Base-by-base conservation (phyloP, 2,113 vertebrate genomes). In the Caloenas nicobarica region DNA sequence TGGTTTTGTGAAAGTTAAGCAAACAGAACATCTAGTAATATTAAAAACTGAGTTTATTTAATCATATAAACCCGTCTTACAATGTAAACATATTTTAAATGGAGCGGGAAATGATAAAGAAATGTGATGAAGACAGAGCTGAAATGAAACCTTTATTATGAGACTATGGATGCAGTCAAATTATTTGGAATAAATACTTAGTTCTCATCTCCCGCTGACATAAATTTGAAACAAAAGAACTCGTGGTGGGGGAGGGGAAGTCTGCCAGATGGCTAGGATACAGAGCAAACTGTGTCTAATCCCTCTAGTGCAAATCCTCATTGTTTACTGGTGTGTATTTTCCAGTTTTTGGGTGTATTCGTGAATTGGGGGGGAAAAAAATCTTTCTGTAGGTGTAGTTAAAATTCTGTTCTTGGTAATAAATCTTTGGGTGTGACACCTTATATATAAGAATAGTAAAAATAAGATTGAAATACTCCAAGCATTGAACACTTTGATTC, bases 201-300 rank as follows among this genome's bases (percentile, higher is more conserved):
- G 80, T 81, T 93, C 81, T 93, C 66, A 92, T 95, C 92, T 91
- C 72, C 79, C 82, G 84, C 80, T 96, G 96, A 85, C 66, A 77
- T 61, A 76, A 80, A 91, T 81, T 72, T 78, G 71, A 96, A 93
- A 96, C 91, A 96, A 96, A 96, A 91, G 95, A 72, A 33, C 50
- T 53, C 0, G 1, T 80, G 68, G 80, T 0, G 92, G 96, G 94
- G 95, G 94, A 93, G 73, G 94, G 94, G 88, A 64, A 40, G 40
- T 64, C 13, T 69, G 94, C 85, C 96, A 96, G 93, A 96, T 97
- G 94, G 95, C 89, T 66, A 48, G 14, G 88, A 81, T 34, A 69
- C 89, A 90, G 81, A 78, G 73, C 73, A 64, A 80, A 72, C 90
- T 95, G 72, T 82, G 93, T 79, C 71, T 95, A 73, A 96, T 96